phyloP scores from a whole-genome alignment of 1,140 invertebrate species.

The Drosophila nannoptera region DNA sequence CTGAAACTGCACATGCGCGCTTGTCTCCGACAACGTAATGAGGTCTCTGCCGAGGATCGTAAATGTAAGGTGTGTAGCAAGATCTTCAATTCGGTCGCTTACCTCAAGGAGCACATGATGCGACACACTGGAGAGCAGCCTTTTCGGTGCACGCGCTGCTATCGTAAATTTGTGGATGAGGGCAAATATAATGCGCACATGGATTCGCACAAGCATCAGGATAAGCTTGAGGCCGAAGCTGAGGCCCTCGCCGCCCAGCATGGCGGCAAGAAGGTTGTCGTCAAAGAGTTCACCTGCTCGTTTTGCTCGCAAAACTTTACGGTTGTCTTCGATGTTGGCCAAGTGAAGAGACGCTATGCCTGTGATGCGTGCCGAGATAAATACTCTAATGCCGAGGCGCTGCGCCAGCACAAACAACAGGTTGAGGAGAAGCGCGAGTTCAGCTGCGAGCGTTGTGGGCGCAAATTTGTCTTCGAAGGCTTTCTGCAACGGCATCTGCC shows the following conservation, averaged over 20 bases:
- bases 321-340: slow-evolving; percentile 72
- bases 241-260: slow-evolving; percentile 65
- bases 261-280: slow-evolving; percentile 73
- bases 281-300: slow-evolving; percentile 76
- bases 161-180: slow-evolving; percentile 75
- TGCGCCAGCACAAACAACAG: slow-evolving; percentile 72
- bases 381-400: slow-evolving; percentile 72
- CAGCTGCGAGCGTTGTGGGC: slow-evolving; percentile 70
- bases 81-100: slow-evolving; percentile 76
- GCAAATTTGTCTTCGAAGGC: slow-evolving; percentile 77
- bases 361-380: slow-evolving; percentile 76
- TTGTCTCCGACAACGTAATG: slow-evolving; percentile 67
- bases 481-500: slow-evolving; percentile 75
- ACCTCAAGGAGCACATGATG: slow-evolving; percentile 78
- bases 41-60: slow-evolving; percentile 67
- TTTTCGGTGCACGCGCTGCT: slow-evolving; percentile 72
- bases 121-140: slow-evolving; percentile 76
- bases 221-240: slow-evolving; percentile 72
- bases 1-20: slow-evolving; percentile 77
- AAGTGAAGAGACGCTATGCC: slow-evolving; percentile 75
- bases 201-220: slow-evolving; percentile 74
- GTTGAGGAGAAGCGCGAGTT: slow-evolving; percentile 77
- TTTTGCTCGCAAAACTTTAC: slow-evolving; percentile 74
- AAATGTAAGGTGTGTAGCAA: slow-evolving; percentile 76
- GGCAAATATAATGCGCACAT: slow-evolving; percentile 68